phyloP scores from a whole-genome alignment of 2,797 vertebrate genomes.

The Erithacus rubecula region DNA sequence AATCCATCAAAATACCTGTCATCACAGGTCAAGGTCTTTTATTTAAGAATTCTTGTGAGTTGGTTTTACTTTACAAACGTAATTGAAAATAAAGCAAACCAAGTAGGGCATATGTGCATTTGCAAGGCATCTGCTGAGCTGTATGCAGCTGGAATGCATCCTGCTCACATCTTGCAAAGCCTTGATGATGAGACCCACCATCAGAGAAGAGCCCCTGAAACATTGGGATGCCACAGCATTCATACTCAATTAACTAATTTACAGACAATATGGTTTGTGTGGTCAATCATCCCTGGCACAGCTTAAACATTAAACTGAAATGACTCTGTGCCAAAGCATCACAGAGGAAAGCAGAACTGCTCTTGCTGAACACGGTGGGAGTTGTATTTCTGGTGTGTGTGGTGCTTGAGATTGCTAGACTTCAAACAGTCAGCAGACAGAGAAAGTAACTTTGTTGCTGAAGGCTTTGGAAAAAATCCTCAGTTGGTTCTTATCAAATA shows the following conservation, averaged over 20 bases:
- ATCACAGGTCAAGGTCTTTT: background rate
- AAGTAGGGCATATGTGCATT: fast-evolving
- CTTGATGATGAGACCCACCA: background rate
- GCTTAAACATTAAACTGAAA: background rate
- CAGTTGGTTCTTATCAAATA: background rate
- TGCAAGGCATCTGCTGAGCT: background rate
- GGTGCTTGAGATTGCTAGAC: background rate
- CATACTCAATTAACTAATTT: background rate
- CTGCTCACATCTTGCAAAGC: background rate
- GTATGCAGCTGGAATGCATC: fast-evolving
- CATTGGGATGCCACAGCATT: background rate
- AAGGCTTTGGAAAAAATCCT: background rate
- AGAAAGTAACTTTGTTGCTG: background rate
- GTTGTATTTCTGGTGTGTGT: background rate
- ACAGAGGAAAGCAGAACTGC: background rate
- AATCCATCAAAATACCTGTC: background rate
- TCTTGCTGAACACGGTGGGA: background rate
- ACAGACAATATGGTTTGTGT: background rate
- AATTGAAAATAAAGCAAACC: background rate
- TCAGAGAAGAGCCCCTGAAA: background rate
- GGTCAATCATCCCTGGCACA: background rate
- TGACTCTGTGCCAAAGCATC: background rate
- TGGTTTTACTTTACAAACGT: background rate
- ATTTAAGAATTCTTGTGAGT: background rate
- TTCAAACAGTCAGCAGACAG: background rate